These are phyloP conservation scores for Catagonus wagneri DNA, from an alignment of 2,113 vertebrate species.

Conservation along the genomic window DNA sequence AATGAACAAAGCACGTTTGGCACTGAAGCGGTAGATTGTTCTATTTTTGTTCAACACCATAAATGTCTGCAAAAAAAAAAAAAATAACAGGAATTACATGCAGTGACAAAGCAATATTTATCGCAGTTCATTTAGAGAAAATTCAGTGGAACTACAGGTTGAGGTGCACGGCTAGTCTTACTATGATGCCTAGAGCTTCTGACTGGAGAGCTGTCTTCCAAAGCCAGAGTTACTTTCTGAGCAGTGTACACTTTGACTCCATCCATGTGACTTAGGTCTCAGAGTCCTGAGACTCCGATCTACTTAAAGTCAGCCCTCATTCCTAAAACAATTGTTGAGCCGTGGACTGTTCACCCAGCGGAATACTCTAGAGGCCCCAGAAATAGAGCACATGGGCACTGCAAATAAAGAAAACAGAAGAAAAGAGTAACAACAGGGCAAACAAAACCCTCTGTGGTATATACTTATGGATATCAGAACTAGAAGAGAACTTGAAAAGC, in stretches of 20 bases:
- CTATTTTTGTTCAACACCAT: constrained; percentile 98
- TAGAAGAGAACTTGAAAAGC: background rate
- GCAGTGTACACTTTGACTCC: background rate
- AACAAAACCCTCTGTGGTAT: background rate
- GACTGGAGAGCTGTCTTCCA: background rate
- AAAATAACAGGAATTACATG: background rate
- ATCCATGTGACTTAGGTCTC: background rate
- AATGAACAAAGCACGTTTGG: constrained; percentile 96
- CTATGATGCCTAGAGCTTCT: background rate
- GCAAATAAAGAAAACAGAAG: background rate
- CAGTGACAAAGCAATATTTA: background rate
- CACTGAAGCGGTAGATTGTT: constrained; percentile 98
- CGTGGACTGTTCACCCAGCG: background rate
- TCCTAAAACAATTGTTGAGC: background rate
- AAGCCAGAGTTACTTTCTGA: background rate
- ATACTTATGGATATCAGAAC: background rate
- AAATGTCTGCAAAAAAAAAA: constrained; percentile 91
- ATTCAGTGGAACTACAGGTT: background rate
- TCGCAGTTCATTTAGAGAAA: background rate
- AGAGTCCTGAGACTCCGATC: background rate
- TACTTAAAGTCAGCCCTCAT: background rate
- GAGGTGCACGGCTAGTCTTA: background rate
- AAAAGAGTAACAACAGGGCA: background rate
- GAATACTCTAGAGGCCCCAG: background rate
- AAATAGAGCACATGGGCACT: background rate